Conservation (phyloP, 1,140 invertebrate species). For the Drosophila tsacasi region DNA sequence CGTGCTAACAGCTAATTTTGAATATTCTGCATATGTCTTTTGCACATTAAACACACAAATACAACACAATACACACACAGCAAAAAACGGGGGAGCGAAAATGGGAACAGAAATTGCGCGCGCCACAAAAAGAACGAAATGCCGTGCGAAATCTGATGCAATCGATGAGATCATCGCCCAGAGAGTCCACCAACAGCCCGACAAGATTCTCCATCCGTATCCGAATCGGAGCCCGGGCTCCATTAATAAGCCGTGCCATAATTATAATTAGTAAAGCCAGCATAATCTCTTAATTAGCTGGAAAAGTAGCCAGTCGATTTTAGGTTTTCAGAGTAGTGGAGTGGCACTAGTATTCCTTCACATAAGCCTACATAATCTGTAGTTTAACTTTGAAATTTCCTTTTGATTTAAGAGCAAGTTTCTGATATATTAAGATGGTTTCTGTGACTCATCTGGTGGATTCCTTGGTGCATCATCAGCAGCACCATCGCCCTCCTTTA, state of each 20-base stretch:
- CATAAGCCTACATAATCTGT: neutral
- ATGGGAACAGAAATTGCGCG: slow-evolving; percentile 58
- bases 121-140: slow-evolving; percentile 71
- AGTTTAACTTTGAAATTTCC: neutral
- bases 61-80: slow-evolving; percentile 10
- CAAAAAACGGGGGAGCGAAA: slow-evolving; percentile 25
- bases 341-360: neutral
- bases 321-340: neutral
- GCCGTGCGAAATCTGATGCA: slow-evolving; percentile 81
- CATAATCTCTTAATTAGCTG: slow-evolving; percentile 31
- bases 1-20: slow-evolving; percentile 74
- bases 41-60: slow-evolving; percentile 39
- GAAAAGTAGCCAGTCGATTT: slow-evolving; percentile 8
- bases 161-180: slow-evolving; percentile 76
- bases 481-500: slow-evolving; percentile 6
- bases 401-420: neutral
- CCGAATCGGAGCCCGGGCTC: slow-evolving; percentile 33
- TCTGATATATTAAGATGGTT: neutral
- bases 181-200: slow-evolving; percentile 43
- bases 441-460: slow-evolving; percentile 30
- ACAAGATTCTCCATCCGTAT: slow-evolving; percentile 42
- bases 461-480: slow-evolving; percentile 42
- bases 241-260: slow-evolving; percentile 66
- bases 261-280: slow-evolving; percentile 41
- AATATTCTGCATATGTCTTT: slow-evolving; percentile 77